These are phyloP conservation scores for Heptranchias perlo DNA, from an alignment of 2,113 vertebrate genomes.

Conservation along the genomic window DNA sequence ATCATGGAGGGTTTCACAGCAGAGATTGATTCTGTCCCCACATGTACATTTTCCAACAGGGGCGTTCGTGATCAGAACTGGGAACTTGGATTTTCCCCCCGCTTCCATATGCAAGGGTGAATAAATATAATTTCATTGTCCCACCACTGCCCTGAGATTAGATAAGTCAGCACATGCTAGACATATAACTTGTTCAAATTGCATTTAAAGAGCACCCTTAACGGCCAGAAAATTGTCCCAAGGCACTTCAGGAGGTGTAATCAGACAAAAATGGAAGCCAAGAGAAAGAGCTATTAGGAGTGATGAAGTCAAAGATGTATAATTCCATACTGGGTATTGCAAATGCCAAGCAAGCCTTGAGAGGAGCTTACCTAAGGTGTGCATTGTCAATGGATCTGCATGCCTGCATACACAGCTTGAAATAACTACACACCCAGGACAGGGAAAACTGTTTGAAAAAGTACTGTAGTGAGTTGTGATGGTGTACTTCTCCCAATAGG, in stretches of 20 bases:
- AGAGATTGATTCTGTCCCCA: background rate
- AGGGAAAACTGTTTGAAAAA: background rate
- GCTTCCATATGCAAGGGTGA: background rate
- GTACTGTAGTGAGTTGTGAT: background rate
- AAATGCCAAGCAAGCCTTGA: background rate
- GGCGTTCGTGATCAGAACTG: background rate
- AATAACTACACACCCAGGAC: background rate
- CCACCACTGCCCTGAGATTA: background rate
- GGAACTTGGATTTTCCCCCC: background rate
- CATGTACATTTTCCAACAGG: background rate
- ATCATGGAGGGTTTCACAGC: background rate
- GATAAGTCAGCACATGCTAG: background rate
- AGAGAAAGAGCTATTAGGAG: background rate
- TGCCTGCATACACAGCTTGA: background rate
- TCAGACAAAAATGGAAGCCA: background rate
- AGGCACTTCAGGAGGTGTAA: background rate
- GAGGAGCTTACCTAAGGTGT: background rate
- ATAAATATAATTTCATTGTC: background rate
- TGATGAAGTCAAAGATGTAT: background rate
- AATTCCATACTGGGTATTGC: background rate
- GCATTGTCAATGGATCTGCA: background rate
- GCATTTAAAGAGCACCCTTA: background rate
- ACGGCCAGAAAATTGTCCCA: background rate
- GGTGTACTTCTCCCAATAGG: background rate
- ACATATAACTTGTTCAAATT: background rate